Percentiles rank a stretch among this genome's conserved stretches.
phyloP scores from a whole-genome alignment of 2,797 vertebrate genomes.

The Enteromius radiatus region DNA sequence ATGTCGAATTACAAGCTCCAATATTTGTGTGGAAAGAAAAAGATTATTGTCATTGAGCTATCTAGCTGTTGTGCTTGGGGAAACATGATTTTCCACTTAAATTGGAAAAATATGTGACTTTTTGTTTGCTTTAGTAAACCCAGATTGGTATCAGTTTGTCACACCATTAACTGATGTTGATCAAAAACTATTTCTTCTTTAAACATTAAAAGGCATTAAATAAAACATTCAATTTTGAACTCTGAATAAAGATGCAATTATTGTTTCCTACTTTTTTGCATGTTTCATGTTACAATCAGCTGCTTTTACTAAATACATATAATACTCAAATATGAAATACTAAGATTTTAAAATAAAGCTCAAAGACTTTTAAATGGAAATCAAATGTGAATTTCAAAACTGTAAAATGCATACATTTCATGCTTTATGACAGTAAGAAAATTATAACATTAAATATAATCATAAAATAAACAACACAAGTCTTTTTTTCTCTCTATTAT shows the following conservation, averaged over 20 bases:
- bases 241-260: neutral
- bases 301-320: neutral
- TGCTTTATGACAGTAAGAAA: neutral
- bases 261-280: neutral
- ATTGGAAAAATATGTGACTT: neutral
- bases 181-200: neutral
- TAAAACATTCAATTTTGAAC: neutral
- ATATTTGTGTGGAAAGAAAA: neutral
- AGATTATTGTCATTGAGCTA: neutral
- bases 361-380: neutral
- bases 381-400: neutral
- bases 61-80: neutral
- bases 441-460: neutral
- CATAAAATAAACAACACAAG: neutral
- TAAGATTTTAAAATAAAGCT: neutral
- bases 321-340: neutral
- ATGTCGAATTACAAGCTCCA: neutral
- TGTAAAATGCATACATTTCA: neutral
- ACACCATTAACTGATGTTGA: neutral
- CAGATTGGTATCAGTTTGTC: neutral
- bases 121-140: neutral
- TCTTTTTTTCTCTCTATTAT: neutral
- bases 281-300: neutral
- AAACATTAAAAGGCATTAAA: neutral
- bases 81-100: neutral